These are phyloP conservation scores for Procambarus clarkii DNA, from an alignment of 1,140 invertebrate species.

Conservation along the genomic window DNA sequence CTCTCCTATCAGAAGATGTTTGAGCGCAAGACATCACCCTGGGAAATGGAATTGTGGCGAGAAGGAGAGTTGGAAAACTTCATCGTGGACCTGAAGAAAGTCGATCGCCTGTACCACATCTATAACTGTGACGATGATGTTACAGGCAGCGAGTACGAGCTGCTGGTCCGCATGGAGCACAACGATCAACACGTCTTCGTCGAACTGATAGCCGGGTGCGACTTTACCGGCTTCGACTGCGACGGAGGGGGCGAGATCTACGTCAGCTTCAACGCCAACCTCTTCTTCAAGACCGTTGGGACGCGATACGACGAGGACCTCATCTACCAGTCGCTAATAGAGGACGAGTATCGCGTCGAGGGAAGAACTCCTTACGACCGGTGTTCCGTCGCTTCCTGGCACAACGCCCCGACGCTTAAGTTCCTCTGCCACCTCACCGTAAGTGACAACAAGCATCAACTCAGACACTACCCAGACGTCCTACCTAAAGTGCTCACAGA, in stretches of 20 bases:
- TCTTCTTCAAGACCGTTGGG: conserved; percentile 28
- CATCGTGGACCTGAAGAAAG: not conserved
- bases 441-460: not conserved
- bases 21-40: conserved; percentile 20
- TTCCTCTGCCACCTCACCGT: conserved; percentile 16
- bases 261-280: conserved; percentile 13
- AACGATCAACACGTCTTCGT: conserved; percentile 1
- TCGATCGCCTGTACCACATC: conserved; percentile 45
- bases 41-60: conserved; percentile 4
- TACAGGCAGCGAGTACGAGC: not conserved
- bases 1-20: not conserved
- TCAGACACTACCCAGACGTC: not conserved
- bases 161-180: conserved; percentile 26
- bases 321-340: not conserved
- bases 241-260: conserved; percentile 38
- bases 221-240: conserved; percentile 18
- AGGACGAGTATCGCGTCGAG: conserved; percentile 5
- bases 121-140: not conserved
- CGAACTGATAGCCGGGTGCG: conserved; percentile 13
- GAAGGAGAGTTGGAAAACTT: conserved; percentile 8
- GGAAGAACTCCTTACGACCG: not conserved
- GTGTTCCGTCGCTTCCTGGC: not conserved
- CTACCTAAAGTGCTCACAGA: not conserved
- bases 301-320: not conserved
- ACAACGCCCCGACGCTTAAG: conserved; percentile 15